Base-by-base conservation (phyloP, 2,797 vertebrate species). In the Miichthys miiuy region DNA sequence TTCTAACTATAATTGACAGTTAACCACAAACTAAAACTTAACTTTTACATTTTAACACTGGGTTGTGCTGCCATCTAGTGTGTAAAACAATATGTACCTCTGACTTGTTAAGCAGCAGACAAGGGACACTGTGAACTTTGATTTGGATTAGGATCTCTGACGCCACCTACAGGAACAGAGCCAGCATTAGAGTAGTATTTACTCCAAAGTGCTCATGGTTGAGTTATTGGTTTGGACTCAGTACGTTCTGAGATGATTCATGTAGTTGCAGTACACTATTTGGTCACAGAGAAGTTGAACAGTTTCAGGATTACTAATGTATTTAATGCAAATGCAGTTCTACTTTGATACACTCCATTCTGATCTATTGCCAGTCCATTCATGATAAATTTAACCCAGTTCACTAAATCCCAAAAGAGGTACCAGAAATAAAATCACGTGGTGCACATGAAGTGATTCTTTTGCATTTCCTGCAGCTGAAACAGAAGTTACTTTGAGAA, bases 11-110 rank as follows among this genome's bases (percentile, higher is more conserved):
- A 68, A 13, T 11, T 27, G 12, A 48, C 10, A 44, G 44, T 63
- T 23, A 56, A 7, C 34, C 47, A 34, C 6, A 25, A 47, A 55
- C 9, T 14, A 5, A 68, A 23, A 62, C 7, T n/a, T 4, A 5
- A 16, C 5, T 11, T 23, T 48, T 38, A 56, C 13, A 51, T 30
- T 21, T 48, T 1, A 68, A 34, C 14, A 25, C 46, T 30, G 25
- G 6, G 1, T 52, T 67, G 87, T 87, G 84, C 79, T 89, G 85
- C 79, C 93, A 91, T 55, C 92, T 83, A 68, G 80, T 88, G 95
- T 58, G 51, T 41, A 30, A 61, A 68, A 8, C 3, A 7, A 17
- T 54, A 47, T 21, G 2, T 42, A 61, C 65, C 77, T 5, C 13
- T 50, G 46, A 34, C 74, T 9, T 70, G 34, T 14, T 58, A 38